These are phyloP conservation scores for Argyresthia goedartella DNA, from an alignment of 2,888 invertebrate genomes.

Conservation along the genomic window DNA sequence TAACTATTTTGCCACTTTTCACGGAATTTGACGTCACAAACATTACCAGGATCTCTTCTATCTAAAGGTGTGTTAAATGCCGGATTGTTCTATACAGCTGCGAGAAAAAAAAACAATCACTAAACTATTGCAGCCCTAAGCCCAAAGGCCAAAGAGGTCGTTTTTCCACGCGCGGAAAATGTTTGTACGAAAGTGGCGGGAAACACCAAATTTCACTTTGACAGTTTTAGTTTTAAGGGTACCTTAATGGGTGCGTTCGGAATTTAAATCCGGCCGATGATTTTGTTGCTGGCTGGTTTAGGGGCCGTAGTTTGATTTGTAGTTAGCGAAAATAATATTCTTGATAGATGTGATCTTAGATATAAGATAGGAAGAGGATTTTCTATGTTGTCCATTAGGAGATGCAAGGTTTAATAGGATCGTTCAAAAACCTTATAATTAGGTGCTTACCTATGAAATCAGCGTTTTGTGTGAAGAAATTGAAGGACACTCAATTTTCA, in stretches of 20 bases:
- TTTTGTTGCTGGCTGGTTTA: slow-evolving; percentile 23
- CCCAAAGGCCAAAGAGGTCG: not conserved
- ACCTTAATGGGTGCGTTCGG: slow-evolving; percentile 40
- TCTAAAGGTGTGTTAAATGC: slow-evolving; percentile 57
- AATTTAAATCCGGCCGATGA: slow-evolving; percentile 49
- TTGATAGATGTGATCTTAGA: no score
- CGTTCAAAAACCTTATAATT: no score
- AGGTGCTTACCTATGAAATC: no score
- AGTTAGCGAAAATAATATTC: not conserved
- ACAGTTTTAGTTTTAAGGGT: slow-evolving; percentile 36
- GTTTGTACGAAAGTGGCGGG: not conserved
- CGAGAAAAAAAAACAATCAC: not conserved
- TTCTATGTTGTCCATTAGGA: no score
- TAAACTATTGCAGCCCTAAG: not conserved
- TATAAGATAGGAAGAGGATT: no score
- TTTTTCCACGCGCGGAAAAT: not conserved
- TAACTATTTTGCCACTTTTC: slow-evolving; percentile 54
- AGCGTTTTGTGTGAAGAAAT: no score
- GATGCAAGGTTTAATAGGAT: no score
- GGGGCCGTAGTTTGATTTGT: not conserved
- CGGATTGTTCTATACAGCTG: slow-evolving; percentile 27
- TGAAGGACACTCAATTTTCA: no score
- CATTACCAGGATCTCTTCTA: slow-evolving; percentile 28
- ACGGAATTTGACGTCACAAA: slow-evolving; percentile 40
- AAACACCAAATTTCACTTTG: slow-evolving; percentile 41